Conservation (phyloP, 1,140 invertebrate species). For the Drosophila burlai region DNA sequence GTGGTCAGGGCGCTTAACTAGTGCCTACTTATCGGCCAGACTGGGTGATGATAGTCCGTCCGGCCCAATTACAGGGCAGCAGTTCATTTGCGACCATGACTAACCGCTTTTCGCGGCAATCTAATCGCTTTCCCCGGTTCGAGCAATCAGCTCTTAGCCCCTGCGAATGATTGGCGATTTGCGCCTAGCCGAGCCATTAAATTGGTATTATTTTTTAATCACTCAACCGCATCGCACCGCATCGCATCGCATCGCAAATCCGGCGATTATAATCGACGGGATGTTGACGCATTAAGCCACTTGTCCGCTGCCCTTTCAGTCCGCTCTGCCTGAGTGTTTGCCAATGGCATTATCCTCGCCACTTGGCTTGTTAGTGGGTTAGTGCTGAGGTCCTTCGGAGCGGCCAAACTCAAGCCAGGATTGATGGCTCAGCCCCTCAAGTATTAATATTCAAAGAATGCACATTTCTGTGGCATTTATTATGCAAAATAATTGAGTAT, state of each 20-base stretch:
- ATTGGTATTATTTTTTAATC: constrained; percentile 46
- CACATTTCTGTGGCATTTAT: not conserved
- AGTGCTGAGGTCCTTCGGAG: not conserved
- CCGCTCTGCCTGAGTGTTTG: constrained; percentile 1
- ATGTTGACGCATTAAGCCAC: constrained; percentile 46
- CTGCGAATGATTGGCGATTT: constrained; percentile 42
- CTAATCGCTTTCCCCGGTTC: constrained; percentile 31
- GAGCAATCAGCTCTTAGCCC: not conserved
- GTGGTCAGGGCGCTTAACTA: constrained; percentile 14
- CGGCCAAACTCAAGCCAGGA: not conserved
- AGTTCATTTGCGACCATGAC: constrained; percentile 53
- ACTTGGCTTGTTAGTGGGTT: constrained; percentile 9
- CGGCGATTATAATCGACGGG: constrained; percentile 17
- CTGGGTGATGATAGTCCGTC: constrained; percentile 4
- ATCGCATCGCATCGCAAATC: not conserved
- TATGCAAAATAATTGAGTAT: constrained; percentile 1
- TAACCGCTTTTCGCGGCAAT: constrained; percentile 47
- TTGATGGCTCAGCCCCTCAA: not conserved
- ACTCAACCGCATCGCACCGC: not conserved
- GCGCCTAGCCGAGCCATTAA: constrained; percentile 29
- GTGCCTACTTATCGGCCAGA: constrained; percentile 49
- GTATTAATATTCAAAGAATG: not conserved
- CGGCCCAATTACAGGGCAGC: constrained; percentile 13
- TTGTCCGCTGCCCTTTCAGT: constrained; percentile 6
- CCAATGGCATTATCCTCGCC: not conserved